phyloP scores from a whole-genome alignment of 2,888 invertebrate genomes.

The Drosophila borealis region DNA sequence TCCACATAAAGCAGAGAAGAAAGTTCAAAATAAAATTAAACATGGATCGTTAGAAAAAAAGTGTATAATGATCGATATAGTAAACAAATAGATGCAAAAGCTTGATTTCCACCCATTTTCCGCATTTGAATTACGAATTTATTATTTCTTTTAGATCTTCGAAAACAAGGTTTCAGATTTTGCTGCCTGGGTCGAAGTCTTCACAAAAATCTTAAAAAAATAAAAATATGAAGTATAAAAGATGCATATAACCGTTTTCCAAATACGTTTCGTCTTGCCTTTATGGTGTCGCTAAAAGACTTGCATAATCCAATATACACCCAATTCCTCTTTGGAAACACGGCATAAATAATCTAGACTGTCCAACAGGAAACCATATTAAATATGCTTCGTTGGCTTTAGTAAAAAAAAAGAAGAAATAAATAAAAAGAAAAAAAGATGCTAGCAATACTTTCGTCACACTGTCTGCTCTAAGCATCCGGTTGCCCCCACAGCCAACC shows the following conservation, averaged over 20 bases:
- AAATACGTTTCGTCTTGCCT: neutral
- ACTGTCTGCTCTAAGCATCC: constrained; percentile 41
- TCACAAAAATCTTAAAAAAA: too few relatives aligned
- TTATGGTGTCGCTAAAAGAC: neutral
- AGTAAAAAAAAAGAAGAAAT: neutral
- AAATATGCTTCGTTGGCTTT: constrained; percentile 40
- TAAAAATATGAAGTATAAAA: neutral
- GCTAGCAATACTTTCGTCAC: constrained; percentile 44
- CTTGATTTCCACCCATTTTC: too few relatives aligned
- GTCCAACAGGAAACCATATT: constrained; percentile 34
- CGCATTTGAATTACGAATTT: too few relatives aligned
- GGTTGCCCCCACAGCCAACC: constrained; percentile 4
- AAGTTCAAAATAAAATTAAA: too few relatives aligned
- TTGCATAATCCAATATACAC: constrained; percentile 8
- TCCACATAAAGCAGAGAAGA: too few relatives aligned
- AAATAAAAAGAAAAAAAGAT: too few relatives aligned
- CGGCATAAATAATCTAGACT: neutral
- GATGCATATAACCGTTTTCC: neutral
- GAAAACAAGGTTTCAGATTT: too few relatives aligned
- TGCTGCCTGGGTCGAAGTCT: too few relatives aligned
- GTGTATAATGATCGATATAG: too few relatives aligned
- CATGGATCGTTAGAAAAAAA: too few relatives aligned
- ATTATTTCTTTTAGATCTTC: too few relatives aligned
- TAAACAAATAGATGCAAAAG: too few relatives aligned
- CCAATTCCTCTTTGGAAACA: constrained; percentile 1